Percentiles rank a stretch among this genome's conserved stretches.
These are phyloP conservation scores for Yponomeuta sedellus DNA, from an alignment of 2,888 invertebrate species.

Conservation along the genomic window DNA sequence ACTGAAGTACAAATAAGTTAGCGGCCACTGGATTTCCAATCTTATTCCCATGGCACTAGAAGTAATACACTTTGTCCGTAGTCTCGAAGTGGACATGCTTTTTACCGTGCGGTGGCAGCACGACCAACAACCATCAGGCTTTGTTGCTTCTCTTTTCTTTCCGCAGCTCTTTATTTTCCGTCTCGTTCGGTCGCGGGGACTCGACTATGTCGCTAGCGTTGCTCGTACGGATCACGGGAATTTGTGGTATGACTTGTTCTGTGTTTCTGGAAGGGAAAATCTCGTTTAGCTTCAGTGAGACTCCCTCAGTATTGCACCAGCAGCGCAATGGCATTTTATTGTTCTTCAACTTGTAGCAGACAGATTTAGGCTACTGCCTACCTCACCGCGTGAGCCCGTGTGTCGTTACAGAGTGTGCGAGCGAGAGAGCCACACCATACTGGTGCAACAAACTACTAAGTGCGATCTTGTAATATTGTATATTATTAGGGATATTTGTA, in stretches of 20 bases:
- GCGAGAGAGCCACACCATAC: no score
- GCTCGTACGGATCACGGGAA: constrained; percentile 2
- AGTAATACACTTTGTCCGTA: constrained; percentile 63
- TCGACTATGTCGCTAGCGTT: background rate
- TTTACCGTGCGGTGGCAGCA: constrained; percentile 55
- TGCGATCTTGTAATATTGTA: no score
- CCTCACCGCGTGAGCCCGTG: no score
- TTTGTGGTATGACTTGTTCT: background rate
- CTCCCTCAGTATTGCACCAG: no score
- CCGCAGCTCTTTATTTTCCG: constrained; percentile 27
- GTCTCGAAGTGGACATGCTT: constrained; percentile 71
- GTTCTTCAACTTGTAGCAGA: no score
- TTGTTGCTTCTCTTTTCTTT: constrained; percentile 30
- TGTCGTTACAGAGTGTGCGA: no score
- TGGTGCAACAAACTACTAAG: no score
- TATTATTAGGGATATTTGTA: no score
- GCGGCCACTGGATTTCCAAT: background rate
- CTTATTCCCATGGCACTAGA: constrained; percentile 32
- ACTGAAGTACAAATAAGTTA: background rate
- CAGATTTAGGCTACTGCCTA: no score
- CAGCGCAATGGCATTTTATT: no score
- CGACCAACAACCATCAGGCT: constrained; percentile 66
- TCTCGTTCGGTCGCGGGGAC: constrained; percentile 21
- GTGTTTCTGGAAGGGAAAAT: background rate
- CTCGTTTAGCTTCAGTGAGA: no score